Base-by-base conservation (phyloP, 2,888 invertebrate species). In the Beris chalybata region DNA sequence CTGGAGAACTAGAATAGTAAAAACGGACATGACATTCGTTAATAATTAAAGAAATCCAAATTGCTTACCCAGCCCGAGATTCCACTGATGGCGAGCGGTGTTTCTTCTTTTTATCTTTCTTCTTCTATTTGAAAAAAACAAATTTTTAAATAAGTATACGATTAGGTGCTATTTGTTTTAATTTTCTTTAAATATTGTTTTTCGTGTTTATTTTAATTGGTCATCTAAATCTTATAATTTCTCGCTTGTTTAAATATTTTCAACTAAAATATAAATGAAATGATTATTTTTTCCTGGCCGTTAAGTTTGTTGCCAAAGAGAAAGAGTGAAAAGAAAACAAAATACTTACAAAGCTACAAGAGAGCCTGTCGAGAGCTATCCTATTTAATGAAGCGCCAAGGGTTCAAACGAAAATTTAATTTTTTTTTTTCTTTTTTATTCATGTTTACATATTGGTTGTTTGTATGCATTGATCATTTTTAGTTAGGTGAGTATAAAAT, bases 341-440 rank as follows among this genome's bases (percentile, higher is more conserved):
- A 79, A 78, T 79, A 79, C 79, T 78, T 79, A 79, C 79, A 79
- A 79, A 79, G 79, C 79, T 79, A 79, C 77, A 77, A 78, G 76
- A 79, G 79, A 78, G 79, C 79, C 79, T 76, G 74, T 78, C 75
- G 79, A 79, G 76, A 78, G 79, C 79, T 79, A 80, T 79, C 79
- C 79, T 80, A 79, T 78, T 76, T 73, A 79, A 80, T 80, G 79
- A 79, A 79, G 79, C 79, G 79, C 77, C 78, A 79, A 76, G 78
- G 77, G 77, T 77, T 87, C 85, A 88, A 87, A 87, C 82, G 83
- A 87, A 87, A 88, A 88, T 85, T 87, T 85, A 87, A 87, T 86
- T 87, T 85, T 88, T 86, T 87, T 82, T 81, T 82, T 86, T 84
- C 83, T 82, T 79, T 83, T 83, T 83, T 38, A 32, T 38, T 56